A percentile compares a stretch with the other conserved stretches of the same genome.
phyloP scores from a whole-genome alignment of 2,797 vertebrate species.

The Phoeniculus purpureus region DNA sequence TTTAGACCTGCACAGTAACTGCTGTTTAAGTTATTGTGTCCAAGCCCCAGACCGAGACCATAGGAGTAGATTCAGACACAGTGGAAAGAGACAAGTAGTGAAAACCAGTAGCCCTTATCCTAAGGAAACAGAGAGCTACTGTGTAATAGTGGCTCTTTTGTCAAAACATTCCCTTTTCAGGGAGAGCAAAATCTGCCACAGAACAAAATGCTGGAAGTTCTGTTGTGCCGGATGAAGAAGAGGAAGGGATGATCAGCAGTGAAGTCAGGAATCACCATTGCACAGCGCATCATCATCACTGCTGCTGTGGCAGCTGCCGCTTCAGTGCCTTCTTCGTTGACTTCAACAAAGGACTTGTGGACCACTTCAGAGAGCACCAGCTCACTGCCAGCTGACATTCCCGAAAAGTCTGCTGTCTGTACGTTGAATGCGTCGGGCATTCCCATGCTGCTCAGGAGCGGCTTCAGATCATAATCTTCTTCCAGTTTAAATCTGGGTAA shows the following conservation, averaged over 20 bases:
- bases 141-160: rapidly evolving
- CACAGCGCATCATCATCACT: conserved; percentile 67
- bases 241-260: conserved; percentile 90
- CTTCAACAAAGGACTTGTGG: conserved; percentile 82
- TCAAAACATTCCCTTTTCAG: neutral
- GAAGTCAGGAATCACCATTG: conserved; percentile 44
- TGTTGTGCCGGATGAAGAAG: conserved; percentile 88
- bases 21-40: neutral
- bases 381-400: conserved; percentile 80
- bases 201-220: conserved; percentile 83
- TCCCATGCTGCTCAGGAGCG: conserved; percentile 83
- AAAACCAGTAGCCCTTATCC: neutral
- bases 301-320: conserved; percentile 59
- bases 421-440: conserved; percentile 86
- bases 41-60: rapidly evolving
- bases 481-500: conserved; percentile 89
- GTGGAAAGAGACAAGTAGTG: neutral
- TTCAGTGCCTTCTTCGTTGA: conserved; percentile 78
- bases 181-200: conserved; percentile 85
- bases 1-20: neutral
- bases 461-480: conserved; percentile 83
- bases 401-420: conserved; percentile 82
- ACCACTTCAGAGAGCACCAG: conserved; percentile 85
- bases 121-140: neutral
- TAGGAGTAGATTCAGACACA: neutral